phyloP scores from a whole-genome alignment of 2,797 vertebrate species.

The Channa striata region DNA sequence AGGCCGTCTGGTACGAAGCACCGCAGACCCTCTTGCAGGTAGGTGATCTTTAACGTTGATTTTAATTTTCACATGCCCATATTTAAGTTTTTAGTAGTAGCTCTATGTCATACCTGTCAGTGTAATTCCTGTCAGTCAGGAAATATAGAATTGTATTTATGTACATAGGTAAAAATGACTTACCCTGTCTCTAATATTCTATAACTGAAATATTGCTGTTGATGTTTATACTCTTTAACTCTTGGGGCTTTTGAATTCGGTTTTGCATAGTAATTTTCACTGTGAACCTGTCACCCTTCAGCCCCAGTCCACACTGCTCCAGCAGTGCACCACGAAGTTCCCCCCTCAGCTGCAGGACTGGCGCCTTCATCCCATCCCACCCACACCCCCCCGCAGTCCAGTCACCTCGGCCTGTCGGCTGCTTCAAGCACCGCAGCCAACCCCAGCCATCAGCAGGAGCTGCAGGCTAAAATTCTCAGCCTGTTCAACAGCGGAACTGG shows the following conservation, averaged over 20 bases:
- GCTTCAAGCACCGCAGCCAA: conserved; percentile 64
- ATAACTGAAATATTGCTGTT: too few species aligned
- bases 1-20: conserved; percentile 86
- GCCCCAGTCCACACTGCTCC: conserved; percentile 51
- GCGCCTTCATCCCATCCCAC: conserved; percentile 51
- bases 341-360: conserved; percentile 53
- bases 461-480: conserved; percentile 98
- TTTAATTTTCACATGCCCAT: not conserved
- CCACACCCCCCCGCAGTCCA: conserved; percentile 44
- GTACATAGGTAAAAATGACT: too few species aligned
- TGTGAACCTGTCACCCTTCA: not conserved
- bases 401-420: conserved; percentile 68
- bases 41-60: conserved; percentile 17
- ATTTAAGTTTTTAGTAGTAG: too few species aligned
- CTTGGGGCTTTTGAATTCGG: not conserved
- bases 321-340: conserved; percentile 52
- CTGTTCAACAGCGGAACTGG: conserved; percentile 92
- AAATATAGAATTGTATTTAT: too few species aligned
- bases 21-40: conserved; percentile 87
- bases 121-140: not conserved
- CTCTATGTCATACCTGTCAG: not conserved
- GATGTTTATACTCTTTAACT: too few species aligned
- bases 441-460: conserved; percentile 90
- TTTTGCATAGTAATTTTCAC: not conserved
- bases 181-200: too few species aligned